Evolutionary conservation across 2,797 vertebrate genomes (phyloP).

Genomic region (Cryptoblepharus egeriae): DNA sequence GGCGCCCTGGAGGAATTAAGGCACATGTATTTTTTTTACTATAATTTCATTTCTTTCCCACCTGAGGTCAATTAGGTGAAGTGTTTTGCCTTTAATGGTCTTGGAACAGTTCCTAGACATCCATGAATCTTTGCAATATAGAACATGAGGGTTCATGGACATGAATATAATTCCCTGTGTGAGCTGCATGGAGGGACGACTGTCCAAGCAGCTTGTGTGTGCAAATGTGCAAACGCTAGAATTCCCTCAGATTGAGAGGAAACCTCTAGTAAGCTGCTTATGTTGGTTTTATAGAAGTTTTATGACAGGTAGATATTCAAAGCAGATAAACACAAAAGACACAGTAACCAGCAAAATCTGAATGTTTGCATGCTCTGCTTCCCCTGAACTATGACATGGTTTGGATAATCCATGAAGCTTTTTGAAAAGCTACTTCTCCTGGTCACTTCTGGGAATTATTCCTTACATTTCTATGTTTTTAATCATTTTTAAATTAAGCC

Average conservation of each 20-base stretch:
- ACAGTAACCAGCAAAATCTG: neutral
- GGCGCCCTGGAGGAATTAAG: slow-evolving; percentile 21
- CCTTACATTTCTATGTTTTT: neutral
- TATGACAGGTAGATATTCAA: neutral
- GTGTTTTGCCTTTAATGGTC: neutral
- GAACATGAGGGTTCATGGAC: neutral
- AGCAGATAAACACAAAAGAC: neutral
- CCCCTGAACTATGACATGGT: neutral
- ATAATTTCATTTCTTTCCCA: slow-evolving; percentile 4
- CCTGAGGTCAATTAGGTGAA: neutral
- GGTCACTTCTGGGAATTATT: neutral
- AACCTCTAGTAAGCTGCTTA: neutral
- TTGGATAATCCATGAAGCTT: neutral
- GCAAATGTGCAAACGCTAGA: neutral
- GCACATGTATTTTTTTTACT: neutral
- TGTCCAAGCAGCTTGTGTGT: slow-evolving; percentile 24
- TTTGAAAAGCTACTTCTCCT: neutral
- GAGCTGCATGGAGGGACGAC: slow-evolving; percentile 24
- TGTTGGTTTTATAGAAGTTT: neutral
- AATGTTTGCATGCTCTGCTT: neutral
- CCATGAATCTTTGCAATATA: neutral
- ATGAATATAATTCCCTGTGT: slow-evolving; percentile 22
- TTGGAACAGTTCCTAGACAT: neutral
- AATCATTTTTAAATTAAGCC: no score
- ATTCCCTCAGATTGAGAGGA: neutral